Base-by-base conservation (phyloP, 2,113 vertebrate genomes). In the Lagopus leucura region DNA sequence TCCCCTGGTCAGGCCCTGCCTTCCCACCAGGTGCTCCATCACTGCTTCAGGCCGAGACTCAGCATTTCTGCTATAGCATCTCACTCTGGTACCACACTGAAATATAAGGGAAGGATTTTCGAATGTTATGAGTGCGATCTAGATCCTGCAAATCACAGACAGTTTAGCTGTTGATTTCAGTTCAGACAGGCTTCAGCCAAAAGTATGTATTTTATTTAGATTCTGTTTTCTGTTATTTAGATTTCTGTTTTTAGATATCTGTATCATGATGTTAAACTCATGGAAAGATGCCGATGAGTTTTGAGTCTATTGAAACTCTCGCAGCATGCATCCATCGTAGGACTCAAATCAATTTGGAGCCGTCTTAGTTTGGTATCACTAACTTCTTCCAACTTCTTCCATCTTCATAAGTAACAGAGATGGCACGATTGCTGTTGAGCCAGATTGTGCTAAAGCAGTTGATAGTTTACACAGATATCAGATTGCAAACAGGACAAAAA, bases 191-290 rank as follows among this genome's bases (percentile, higher is more conserved):
- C 82, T 83, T 88, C 64, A 75, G 94, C 82, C 88, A 95, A 36
- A 88, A 97, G 88, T 58, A 75, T 32, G 77, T 48, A 71, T 88
- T 80, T 86, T 91, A 91, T 93, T 95, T 94, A 48, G 52, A 70
- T 81, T 72, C 91, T 92, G 57, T 72, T 95, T 81, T 72, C 91
- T 92, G 57, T 72, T 95, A 94, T 91, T 75, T 50, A 88, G 91
- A 38, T 38, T 38, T 38, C 38, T 38, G 38, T 38, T 38, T 38
- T 38, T 47, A 91, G 75, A 54, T 91, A 54, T 82, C 81, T 89
- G 8, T 61, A 70, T 82, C 36, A 58, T 32, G 42, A 50, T 78
- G 40, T 82, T 78, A 57, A 74, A 90, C 75, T 52, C 21, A 5
- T 93, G 88, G 70, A 81, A 82, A 63, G 52, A 27, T 79, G 72